Evolutionary conservation across 2,888 invertebrate species (phyloP).

Genomic region (Cyclophora albipunctata): DNA sequence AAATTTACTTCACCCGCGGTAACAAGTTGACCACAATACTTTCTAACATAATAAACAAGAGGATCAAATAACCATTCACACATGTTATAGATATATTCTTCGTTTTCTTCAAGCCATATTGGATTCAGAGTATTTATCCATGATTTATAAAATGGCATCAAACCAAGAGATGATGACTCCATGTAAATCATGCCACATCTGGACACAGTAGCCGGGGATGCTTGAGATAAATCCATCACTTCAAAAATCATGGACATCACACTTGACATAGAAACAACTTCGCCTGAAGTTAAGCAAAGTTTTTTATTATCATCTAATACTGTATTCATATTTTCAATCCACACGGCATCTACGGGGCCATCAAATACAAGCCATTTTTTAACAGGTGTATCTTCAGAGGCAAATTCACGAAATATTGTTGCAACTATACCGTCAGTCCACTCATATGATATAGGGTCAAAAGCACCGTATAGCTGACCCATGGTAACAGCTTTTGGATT

Average conservation of each 20-base stretch:
- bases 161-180: slow-evolving; percentile 89
- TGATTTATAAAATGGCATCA: slow-evolving; percentile 85
- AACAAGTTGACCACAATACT: slow-evolving; percentile 78
- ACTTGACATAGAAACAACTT: slow-evolving; percentile 87
- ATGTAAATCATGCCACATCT: slow-evolving; percentile 94
- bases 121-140: slow-evolving; percentile 83
- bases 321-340: slow-evolving; percentile 95
- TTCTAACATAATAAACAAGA: slow-evolving; percentile 81
- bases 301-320: slow-evolving; percentile 92
- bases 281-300: slow-evolving; percentile 89
- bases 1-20: slow-evolving; percentile 83
- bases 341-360: slow-evolving; percentile 91
- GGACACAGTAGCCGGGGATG: slow-evolving; percentile 91
- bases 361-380: slow-evolving; percentile 96
- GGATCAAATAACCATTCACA: slow-evolving; percentile 89
- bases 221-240: slow-evolving; percentile 89
- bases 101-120: slow-evolving; percentile 78
- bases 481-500: slow-evolving; percentile 96
- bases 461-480: slow-evolving; percentile 93
- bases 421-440: slow-evolving; percentile 93
- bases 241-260: slow-evolving; percentile 93
- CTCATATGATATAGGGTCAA: slow-evolving; percentile 93
- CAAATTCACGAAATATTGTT: slow-evolving; percentile 84
- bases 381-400: slow-evolving; percentile 82
- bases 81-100: slow-evolving; percentile 75